phyloP scores from a whole-genome alignment of 2,113 vertebrate genomes.

The Anhinga anhinga region DNA sequence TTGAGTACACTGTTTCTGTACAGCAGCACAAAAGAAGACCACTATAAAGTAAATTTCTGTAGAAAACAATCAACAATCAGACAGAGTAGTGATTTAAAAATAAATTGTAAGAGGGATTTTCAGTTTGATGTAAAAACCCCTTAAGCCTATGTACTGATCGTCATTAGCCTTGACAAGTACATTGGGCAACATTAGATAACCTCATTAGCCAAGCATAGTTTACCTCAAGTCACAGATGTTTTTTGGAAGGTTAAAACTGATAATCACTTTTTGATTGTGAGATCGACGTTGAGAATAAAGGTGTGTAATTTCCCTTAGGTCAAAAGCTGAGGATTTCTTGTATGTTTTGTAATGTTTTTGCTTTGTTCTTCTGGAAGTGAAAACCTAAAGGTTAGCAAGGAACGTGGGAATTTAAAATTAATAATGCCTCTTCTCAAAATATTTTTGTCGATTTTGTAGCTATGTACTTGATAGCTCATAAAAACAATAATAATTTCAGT shows the following conservation, averaged over 20 bases:
- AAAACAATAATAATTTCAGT: neutral
- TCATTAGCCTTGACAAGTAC: neutral
- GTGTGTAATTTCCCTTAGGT: neutral
- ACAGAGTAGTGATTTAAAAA: neutral
- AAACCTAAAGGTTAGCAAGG: neutral
- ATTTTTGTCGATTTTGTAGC: conserved; percentile 10
- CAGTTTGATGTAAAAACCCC: neutral
- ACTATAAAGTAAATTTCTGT: neutral
- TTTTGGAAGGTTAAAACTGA: neutral
- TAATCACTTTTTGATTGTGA: neutral
- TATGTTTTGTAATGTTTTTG: neutral
- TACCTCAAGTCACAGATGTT: neutral
- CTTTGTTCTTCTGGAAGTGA: neutral
- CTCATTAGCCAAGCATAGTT: neutral
- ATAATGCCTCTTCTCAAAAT: conserved; percentile 4
- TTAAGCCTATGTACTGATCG: neutral
- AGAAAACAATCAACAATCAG: neutral
- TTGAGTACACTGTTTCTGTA: neutral
- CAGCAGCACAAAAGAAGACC: neutral
- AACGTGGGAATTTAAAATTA: neutral
- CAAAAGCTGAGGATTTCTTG: neutral
- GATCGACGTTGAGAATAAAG: neutral
- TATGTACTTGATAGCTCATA: neutral
- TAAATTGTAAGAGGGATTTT: neutral
- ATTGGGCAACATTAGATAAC: neutral